Evolutionary conservation across 2,797 vertebrate species (phyloP), one percentile per base, ranked within the genome.

Genomic region (Setipinna tenuifilis): DNA sequence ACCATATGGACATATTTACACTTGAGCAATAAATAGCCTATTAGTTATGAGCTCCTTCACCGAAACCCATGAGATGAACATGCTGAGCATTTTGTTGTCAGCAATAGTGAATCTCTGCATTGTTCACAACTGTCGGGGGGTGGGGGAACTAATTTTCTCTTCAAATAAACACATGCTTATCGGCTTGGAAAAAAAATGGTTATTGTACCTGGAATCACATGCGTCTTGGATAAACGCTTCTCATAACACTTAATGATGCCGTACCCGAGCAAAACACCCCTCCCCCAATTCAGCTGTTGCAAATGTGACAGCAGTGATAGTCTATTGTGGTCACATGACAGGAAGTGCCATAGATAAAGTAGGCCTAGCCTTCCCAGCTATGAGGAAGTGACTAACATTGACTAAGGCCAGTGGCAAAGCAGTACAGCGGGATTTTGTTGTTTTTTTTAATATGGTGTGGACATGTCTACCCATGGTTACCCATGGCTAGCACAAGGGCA

Each of bases 331-430:
- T 75, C 68, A 75, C 31, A 41, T 75, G 68, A 75, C 68, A 75
- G 68, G 68, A 75, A 75, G 68, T 35, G 19, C 14, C 28, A 75
- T 11, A 35, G 28, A 75, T 75, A 75, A 71, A 71, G 68, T 75
- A 9, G 7, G 14, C 50, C 50, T 54, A 35, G 68, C 68, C 14
- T 35, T 35, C 68, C 31, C 68, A 75, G 16, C 68, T 23, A 75
- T 17, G 28, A 75, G 68, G 68, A 75, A 35, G 31, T 35, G 68
- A 35, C 68, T 75, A 68, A 68, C 62, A 68, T 68, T 68, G 62
- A 68, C 62, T 75, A 75, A 35, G 28, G 28, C 16, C 68, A 41
- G 5, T 35, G 68, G 35, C 68, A 35, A 35, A 35, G 68, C 68
- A 75, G 5, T 35, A 41, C 2, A 14, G 14, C 68, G 17, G 68